Evolutionary conservation across 2,797 vertebrate genomes (phyloP).

Genomic region (Anisognathus igniventris): DNA sequence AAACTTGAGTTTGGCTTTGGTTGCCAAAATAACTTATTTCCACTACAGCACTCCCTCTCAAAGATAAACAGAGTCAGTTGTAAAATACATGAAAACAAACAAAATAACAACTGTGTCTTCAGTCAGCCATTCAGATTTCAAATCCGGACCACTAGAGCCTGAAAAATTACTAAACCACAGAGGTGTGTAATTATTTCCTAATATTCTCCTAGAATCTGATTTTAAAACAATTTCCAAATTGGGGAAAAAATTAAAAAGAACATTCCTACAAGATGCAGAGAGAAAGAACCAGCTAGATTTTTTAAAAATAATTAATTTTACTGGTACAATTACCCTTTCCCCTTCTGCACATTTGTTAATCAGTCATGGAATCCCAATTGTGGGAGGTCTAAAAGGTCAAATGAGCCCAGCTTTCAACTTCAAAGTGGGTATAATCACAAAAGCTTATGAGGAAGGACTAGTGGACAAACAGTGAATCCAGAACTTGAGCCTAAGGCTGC

Average conservation of each 20-base stretch:
- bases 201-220: neutral
- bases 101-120: neutral
- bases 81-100: neutral
- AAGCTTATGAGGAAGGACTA: neutral
- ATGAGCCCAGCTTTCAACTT: neutral
- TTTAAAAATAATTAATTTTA: neutral
- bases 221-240: neutral
- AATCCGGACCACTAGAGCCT: neutral
- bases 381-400: constrained; percentile 15
- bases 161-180: neutral
- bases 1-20: neutral
- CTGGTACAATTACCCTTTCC: neutral
- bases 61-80: neutral
- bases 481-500: neutral
- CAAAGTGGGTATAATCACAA: neutral
- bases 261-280: neutral
- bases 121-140: neutral
- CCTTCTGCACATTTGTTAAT: neutral
- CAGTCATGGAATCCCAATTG: neutral
- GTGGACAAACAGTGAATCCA: neutral
- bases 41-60: neutral
- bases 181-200: neutral
- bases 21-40: neutral
- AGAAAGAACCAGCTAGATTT: neutral
- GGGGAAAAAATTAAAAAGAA: neutral